These are phyloP conservation scores for Anser cygnoides DNA, from an alignment of 2,113 vertebrate species.

Conservation along the genomic window DNA sequence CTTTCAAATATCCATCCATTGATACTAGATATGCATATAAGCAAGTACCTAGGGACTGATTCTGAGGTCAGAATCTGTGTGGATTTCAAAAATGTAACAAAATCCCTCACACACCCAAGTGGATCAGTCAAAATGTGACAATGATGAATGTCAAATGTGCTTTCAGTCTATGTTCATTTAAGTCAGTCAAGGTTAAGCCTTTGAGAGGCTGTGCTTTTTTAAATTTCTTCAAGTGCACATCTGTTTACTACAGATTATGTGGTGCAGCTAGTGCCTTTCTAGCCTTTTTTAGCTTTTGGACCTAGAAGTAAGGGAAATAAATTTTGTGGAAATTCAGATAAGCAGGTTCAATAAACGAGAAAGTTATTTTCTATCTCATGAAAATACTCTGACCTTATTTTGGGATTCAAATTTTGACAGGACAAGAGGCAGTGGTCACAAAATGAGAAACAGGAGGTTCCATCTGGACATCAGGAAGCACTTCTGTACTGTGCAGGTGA, in stretches of 20 bases:
- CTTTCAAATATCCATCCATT: background rate
- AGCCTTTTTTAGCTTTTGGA: background rate
- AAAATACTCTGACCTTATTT: background rate
- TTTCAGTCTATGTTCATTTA: background rate
- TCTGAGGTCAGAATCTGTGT: background rate
- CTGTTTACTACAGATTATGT: too few relatives aligned
- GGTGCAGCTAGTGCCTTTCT: background rate
- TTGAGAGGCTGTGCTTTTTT: background rate
- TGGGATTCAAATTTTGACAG: background rate
- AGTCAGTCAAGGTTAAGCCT: background rate
- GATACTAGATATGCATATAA: background rate
- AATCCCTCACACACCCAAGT: background rate
- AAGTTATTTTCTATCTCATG: background rate
- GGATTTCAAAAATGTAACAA: background rate
- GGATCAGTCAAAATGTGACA: background rate
- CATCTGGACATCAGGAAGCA: background rate
- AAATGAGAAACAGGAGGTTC: background rate
- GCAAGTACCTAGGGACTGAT: background rate
- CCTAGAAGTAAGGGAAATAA: background rate
- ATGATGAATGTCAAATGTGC: background rate
- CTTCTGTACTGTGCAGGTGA: background rate
- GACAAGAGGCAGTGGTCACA: background rate
- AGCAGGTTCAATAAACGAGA: background rate
- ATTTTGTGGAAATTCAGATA: background rate
- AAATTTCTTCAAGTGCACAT: background rate